phyloP scores from a whole-genome alignment of 2,113 vertebrate species.

The Conger conger region DNA sequence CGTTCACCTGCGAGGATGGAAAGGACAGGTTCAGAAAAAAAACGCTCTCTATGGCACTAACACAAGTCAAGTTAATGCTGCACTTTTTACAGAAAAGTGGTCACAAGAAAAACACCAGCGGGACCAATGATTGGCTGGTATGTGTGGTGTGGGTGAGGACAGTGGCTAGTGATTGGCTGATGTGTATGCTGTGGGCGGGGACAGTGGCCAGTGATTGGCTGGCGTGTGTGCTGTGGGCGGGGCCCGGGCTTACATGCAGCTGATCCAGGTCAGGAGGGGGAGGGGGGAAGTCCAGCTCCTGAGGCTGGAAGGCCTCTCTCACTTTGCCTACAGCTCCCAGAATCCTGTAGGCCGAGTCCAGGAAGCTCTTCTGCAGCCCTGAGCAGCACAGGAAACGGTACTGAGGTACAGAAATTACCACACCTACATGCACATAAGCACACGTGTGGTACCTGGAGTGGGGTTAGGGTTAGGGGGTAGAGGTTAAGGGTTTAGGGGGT shows the following conservation, averaged over 20 bases:
- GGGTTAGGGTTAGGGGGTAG: too few species aligned
- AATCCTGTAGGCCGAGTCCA: conserved; percentile 94
- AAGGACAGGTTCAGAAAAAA: background rate
- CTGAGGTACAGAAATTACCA: background rate
- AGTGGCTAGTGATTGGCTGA: too few species aligned
- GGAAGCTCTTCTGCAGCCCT: conserved; percentile 94
- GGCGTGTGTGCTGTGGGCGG: background rate
- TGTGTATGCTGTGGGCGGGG: too few species aligned
- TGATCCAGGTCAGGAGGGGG: conserved; percentile 95
- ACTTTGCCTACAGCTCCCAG: conserved; percentile 94
- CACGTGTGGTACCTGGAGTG: too few species aligned
- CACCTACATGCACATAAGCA: too few species aligned
- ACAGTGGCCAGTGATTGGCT: background rate
- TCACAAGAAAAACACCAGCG: too few species aligned
- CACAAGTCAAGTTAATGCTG: too few species aligned
- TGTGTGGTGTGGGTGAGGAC: too few species aligned
- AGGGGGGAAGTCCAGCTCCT: conserved; percentile 94
- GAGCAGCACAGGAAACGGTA: conserved; percentile 22
- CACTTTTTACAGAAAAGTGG: too few species aligned
- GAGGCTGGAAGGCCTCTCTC: conserved; percentile 95
- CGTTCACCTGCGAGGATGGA: conserved; percentile 74
- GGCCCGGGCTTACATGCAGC: conserved; percentile 77
- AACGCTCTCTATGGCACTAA: too few species aligned
- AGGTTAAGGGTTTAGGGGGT: too few species aligned
- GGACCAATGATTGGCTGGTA: background rate